These are phyloP conservation scores for Brienomyrus brachyistius DNA, from an alignment of 2,113 vertebrate genomes.

Conservation along the genomic window DNA sequence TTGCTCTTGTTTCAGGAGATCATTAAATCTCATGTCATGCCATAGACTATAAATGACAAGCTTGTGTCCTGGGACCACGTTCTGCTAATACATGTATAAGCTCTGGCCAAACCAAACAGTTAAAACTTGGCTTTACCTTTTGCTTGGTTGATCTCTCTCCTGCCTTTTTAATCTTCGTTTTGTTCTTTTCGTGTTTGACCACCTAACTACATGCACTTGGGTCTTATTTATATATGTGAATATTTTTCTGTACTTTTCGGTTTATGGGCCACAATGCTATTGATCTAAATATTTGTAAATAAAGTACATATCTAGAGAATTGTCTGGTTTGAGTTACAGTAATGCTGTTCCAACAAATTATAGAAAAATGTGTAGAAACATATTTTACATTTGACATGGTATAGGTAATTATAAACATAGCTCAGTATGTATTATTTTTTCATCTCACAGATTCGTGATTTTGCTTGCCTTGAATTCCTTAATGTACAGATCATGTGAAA, in stretches of 20 bases:
- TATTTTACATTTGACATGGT: neutral
- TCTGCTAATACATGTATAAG: constrained; percentile 42
- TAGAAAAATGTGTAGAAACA: neutral
- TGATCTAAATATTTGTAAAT: constrained; percentile 86
- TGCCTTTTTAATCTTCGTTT: constrained; percentile 10
- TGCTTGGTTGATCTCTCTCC: constrained; percentile 19
- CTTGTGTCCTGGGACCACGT: constrained; percentile 64
- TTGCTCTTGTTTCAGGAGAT: constrained; percentile 9
- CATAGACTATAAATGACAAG: neutral
- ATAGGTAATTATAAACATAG: neutral
- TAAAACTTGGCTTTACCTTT: constrained; percentile 16
- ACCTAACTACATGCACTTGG: constrained; percentile 51
- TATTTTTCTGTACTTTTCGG: constrained; percentile 73
- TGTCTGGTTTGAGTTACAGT: constrained; percentile 17
- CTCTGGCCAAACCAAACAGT: constrained; percentile 12
- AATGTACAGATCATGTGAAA: neutral
- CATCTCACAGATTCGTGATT: neutral
- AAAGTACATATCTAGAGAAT: constrained; percentile 81
- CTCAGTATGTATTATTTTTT: neutral
- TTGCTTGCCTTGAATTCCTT: neutral
- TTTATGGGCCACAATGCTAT: constrained; percentile 78
- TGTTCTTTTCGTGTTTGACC: constrained; percentile 29
- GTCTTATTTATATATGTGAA: constrained; percentile 65
- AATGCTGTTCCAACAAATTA: neutral
- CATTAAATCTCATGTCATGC: neutral